Evolutionary conservation across 2,113 vertebrate species (phyloP).

Genomic region (Heterocephalus glaber): DNA sequence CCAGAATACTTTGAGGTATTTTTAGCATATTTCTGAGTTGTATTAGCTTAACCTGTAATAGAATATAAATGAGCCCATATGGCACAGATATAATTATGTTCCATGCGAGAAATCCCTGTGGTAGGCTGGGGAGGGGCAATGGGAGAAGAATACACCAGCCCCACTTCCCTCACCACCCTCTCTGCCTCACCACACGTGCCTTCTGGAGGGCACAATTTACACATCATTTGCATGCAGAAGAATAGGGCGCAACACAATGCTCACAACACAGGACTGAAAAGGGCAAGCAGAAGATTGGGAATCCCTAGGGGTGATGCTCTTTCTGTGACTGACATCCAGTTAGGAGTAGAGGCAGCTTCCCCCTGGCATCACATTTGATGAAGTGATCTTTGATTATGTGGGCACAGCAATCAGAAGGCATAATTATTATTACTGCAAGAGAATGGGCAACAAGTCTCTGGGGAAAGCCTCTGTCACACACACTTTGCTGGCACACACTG

Average conservation of each 20-base stretch:
- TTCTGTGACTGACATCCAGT: constrained; percentile 88
- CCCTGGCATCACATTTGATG: constrained; percentile 84
- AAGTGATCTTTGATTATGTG: constrained; percentile 89
- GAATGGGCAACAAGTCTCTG: constrained; percentile 86
- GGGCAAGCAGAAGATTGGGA: constrained; percentile 83
- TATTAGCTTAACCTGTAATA: constrained; percentile 92
- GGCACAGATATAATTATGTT: constrained; percentile 89
- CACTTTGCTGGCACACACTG: constrained; percentile 81
- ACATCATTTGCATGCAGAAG: constrained; percentile 89
- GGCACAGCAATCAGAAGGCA: constrained; percentile 88
- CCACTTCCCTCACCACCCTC: constrained; percentile 43
- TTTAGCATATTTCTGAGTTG: constrained; percentile 87
- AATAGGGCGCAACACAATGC: constrained; percentile 85
- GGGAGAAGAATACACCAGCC: constrained; percentile 71
- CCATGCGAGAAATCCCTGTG: constrained; percentile 87
- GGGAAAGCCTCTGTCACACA: constrained; percentile 86
- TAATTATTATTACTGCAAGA: constrained; percentile 91
- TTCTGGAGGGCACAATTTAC: constrained; percentile 88
- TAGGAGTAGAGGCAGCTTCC: constrained; percentile 82
- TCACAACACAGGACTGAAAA: constrained; percentile 86
- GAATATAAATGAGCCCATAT: constrained; percentile 92
- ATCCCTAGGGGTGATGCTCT: constrained; percentile 85
- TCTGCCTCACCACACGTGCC: constrained; percentile 82
- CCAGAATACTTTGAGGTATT: constrained; percentile 88
- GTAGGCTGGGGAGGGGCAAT: constrained; percentile 78